Evolutionary conservation across 2,888 invertebrate genomes (phyloP).

Genomic region (Platycheirus albimanus): DNA sequence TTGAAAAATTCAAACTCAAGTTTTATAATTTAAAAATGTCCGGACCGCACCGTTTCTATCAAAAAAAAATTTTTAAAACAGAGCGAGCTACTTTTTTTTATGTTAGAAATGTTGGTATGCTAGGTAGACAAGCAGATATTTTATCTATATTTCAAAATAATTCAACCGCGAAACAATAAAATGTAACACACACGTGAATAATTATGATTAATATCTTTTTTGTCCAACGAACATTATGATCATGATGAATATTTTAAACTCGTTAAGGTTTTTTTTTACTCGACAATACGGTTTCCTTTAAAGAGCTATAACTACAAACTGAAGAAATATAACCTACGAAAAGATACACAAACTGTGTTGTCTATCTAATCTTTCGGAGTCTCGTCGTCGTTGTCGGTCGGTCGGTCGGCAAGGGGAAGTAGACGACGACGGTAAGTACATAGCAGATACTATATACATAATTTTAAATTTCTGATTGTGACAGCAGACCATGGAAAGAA

Average conservation of each 20-base stretch:
- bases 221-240: constrained; percentile 1
- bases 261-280: constrained; percentile 29
- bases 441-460: constrained; percentile 32
- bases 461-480: constrained; percentile 58
- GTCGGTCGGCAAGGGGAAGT: too few species aligned
- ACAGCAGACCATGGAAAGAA: constrained; percentile 28
- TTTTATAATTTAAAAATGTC: too few species aligned
- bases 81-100: too few species aligned
- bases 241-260: not conserved
- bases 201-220: constrained; percentile 53
- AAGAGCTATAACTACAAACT: not conserved
- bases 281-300: constrained; percentile 45
- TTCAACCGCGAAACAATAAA: constrained; percentile 59
- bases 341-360: constrained; percentile 50
- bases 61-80: too few species aligned
- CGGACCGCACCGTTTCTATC: too few species aligned
- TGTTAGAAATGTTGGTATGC: too few species aligned
- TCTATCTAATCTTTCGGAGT: constrained; percentile 41
- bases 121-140: constrained; percentile 20
- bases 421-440: too few species aligned
- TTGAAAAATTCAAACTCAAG: too few species aligned
- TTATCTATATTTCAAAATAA: constrained; percentile 34
- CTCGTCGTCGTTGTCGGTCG: too few species aligned
- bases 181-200: constrained; percentile 61
- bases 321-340: constrained; percentile 38